Evolutionary conservation across 2,797 vertebrate genomes (phyloP), one percentile per base, ranked within the genome.

Genomic region (Poeciliopsis presidionis): DNA sequence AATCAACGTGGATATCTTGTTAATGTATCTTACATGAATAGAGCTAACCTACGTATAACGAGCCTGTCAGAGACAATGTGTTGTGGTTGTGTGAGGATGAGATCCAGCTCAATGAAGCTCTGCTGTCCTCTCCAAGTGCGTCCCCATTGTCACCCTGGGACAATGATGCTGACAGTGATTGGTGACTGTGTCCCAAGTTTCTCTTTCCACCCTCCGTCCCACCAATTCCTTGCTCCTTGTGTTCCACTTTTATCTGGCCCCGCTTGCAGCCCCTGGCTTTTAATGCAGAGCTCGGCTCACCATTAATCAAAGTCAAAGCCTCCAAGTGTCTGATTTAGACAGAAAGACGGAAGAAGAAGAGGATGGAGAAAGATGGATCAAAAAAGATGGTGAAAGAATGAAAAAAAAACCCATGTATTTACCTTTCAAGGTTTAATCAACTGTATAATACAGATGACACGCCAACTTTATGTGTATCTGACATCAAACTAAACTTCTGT

Each of bases 281-380:
- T 93, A 93, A 95, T 94, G 92, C 91, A 93, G 93, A 88, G 87
- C 90, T 91, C 71, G 92, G 89, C 90, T 95, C 92, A 91, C 91
- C 94, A 96, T 95, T 95, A 95, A 95, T 95, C 94, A 96, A 94
- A 95, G 95, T 95, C 95, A 93, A 86, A 92, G 87, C 91, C 91
- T 89, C 84, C 89, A 79, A 82, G 91, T 86, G 86, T 92, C 92
- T 89, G 85, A 83, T 86, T 72, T 67, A 86, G 80, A 91, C 78
- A 78, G 79, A 89, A 81, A 86, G 57, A 73, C 80, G 67, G 80
- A 73, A 43, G 36, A 81, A 49, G 53, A 79, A 74, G 28, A 61
- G n/a, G 77, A 61, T 57, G 78, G 77, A 25, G 55, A 51, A 33
- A 59, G 55, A 72, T 14, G 51, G 57, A 53, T 59, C 51, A 69